Conservation (phyloP, 1,140 invertebrate species). For the Euborellia annulipes region DNA sequence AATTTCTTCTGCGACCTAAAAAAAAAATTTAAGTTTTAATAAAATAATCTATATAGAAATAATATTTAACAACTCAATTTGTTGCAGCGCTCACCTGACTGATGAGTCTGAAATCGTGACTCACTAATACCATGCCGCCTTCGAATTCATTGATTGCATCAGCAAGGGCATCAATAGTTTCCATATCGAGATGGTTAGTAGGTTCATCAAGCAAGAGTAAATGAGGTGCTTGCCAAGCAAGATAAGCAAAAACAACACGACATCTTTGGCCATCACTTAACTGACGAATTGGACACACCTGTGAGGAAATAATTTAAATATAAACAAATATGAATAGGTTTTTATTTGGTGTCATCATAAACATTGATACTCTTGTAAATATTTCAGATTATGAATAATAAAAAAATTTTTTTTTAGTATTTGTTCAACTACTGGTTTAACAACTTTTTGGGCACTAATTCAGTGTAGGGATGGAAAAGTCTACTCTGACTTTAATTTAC, state of each 20-base stretch:
- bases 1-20: slow-evolving; percentile 93
- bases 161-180: slow-evolving; percentile 95
- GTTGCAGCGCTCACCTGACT: slow-evolving; percentile 90
- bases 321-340: too few species aligned
- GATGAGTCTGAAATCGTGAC: slow-evolving; percentile 96
- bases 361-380: too few species aligned
- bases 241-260: slow-evolving; percentile 95
- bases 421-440: too few species aligned
- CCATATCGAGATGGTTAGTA: slow-evolving; percentile 98
- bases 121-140: slow-evolving; percentile 93
- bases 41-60: too few species aligned
- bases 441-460: too few species aligned
- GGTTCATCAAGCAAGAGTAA: slow-evolving; percentile 91
- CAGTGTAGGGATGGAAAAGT: too few species aligned
- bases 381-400: too few species aligned
- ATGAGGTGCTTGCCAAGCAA: slow-evolving; percentile 90
- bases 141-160: slow-evolving; percentile 97
- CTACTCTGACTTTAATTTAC: too few species aligned
- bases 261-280: slow-evolving; percentile 96
- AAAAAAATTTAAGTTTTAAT: slow-evolving; percentile 12
- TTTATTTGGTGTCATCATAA: too few species aligned
- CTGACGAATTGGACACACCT: slow-evolving; percentile 94
- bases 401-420: too few species aligned
- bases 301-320: too few species aligned
- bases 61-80: too few species aligned